Evolutionary conservation across 2,888 invertebrate genomes (phyloP).

Genomic region (Schizaphis graminum): DNA sequence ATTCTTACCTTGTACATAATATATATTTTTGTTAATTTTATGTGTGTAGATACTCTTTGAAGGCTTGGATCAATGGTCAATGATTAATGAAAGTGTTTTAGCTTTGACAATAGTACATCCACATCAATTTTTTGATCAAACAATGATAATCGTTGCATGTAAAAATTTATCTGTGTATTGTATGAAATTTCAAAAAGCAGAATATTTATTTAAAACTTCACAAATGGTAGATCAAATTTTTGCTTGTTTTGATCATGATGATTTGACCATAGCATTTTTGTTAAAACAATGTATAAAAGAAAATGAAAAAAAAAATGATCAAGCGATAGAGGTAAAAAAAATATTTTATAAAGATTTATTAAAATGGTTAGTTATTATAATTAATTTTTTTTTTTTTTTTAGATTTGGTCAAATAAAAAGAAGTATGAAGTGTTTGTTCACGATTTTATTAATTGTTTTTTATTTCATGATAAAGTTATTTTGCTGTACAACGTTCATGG

Average conservation of each 20-base stretch:
- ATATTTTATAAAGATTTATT: background rate
- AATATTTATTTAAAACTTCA: constrained; percentile 29
- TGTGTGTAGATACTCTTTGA: constrained; percentile 40
- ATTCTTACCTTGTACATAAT: background rate
- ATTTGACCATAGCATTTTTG: constrained; percentile 23
- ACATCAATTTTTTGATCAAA: constrained; percentile 13
- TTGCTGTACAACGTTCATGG: constrained; percentile 20
- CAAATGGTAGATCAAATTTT: constrained; percentile 28
- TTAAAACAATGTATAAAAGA: background rate
- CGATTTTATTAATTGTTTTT: constrained; percentile 46
- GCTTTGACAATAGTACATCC: constrained; percentile 27
- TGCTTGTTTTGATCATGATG: background rate
- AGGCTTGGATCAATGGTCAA: constrained; percentile 49
- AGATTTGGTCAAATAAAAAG: constrained; percentile 34
- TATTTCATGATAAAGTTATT: constrained; percentile 41
- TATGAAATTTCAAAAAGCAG: constrained; percentile 10
- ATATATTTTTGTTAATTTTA: background rate
- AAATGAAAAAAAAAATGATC: background rate
- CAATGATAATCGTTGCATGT: constrained; percentile 54
- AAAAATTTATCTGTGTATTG: constrained; percentile 47
- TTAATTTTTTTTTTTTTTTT: constrained; percentile 20
- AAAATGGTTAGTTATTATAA: background rate
- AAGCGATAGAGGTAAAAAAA: constrained; percentile 31
- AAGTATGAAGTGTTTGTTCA: background rate
- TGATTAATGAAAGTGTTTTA: constrained; percentile 48